A percentile compares a stretch with the other conserved stretches of the same genome.
Evolutionary conservation across 1,140 invertebrate genomes (phyloP).

Genomic region (Coenobita brevimanus): DNA sequence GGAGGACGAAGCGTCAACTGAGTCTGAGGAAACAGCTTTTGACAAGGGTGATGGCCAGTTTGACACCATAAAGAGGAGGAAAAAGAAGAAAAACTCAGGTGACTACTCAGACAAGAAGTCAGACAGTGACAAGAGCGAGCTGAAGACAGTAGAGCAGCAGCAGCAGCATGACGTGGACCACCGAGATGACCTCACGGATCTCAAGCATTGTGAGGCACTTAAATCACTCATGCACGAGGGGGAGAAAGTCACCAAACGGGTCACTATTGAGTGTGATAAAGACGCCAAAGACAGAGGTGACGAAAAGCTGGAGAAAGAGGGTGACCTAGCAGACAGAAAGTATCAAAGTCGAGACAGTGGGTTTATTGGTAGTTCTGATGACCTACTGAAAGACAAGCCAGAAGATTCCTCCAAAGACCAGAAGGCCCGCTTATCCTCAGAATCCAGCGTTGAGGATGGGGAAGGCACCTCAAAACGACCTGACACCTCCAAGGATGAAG

Average conservation of each 20-base stretch:
- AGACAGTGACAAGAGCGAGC: constrained; percentile 69
- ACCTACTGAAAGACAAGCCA: constrained; percentile 79
- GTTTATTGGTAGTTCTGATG: constrained; percentile 90
- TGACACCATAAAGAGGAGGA: constrained; percentile 88
- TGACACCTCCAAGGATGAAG: constrained; percentile 15
- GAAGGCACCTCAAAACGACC: constrained; percentile 21
- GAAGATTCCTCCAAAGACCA: constrained; percentile 65
- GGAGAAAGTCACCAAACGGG: constrained; percentile 61
- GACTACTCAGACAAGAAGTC: constrained; percentile 64
- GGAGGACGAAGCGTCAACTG: constrained; percentile 85
- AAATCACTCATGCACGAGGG: constrained; percentile 51
- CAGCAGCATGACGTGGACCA: constrained; percentile 57
- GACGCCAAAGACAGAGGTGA: constrained; percentile 41
- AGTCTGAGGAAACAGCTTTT: constrained; percentile 75
- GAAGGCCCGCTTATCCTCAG: constrained; percentile 60
- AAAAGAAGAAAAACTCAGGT: constrained; percentile 76
- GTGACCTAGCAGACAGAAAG: constrained; percentile 62
- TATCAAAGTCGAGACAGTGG: constrained; percentile 89
- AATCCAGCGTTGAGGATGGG: constrained; percentile 58
- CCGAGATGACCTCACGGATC: constrained; percentile 55
- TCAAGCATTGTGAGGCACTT: constrained; percentile 51
- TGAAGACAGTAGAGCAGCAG: constrained; percentile 41
- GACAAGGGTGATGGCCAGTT: constrained; percentile 83
- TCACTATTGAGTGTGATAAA: constrained; percentile 55
- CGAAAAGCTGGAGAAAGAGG: constrained; percentile 52